Evolutionary conservation across 2,113 vertebrate species (phyloP).

Genomic region (Scomber colias): DNA sequence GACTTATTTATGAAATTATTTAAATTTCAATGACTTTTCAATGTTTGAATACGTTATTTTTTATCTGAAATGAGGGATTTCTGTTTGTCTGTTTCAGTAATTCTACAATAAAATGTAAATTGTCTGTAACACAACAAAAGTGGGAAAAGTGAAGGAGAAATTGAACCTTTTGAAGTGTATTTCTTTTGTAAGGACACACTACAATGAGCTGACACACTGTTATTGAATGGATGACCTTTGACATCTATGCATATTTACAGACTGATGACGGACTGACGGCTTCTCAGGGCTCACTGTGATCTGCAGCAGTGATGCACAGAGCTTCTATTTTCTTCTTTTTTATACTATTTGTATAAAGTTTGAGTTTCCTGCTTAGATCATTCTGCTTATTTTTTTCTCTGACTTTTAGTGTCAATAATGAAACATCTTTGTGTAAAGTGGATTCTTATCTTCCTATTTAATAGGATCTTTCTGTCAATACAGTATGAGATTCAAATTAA

Average conservation of each 20-base stretch:
- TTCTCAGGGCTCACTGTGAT: constrained; percentile 43
- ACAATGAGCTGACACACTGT: constrained; percentile 1
- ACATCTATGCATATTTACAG: constrained; percentile 44
- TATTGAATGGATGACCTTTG: constrained; percentile 10
- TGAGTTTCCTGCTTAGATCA: constrained; percentile 16
- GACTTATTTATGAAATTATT: constrained; percentile 5
- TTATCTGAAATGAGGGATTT: constrained; percentile 50
- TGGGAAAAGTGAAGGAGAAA: neutral
- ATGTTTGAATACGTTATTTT: neutral
- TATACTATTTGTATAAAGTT: constrained; percentile 38
- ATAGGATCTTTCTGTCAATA: constrained; percentile 1
- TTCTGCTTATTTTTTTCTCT: constrained; percentile 21
- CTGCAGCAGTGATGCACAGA: constrained; percentile 7
- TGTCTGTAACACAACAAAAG: constrained; percentile 11
- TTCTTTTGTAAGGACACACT: neutral
- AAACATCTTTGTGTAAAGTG: constrained; percentile 15
- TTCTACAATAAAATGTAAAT: constrained; percentile 25
- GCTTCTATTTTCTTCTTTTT: constrained; percentile 51
- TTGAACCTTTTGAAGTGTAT: neutral
- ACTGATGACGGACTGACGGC: constrained; percentile 4
- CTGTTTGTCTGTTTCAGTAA: constrained; percentile 20
- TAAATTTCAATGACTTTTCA: constrained; percentile 10
- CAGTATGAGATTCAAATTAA: constrained; percentile 46
- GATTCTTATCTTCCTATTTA: constrained; percentile 9
- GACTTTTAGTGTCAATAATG: constrained; percentile 15